Percentiles rank a stretch among this genome's conserved stretches.
Conservation (phyloP, 1,140 invertebrate species). For the Drosophila triauraria region DNA sequence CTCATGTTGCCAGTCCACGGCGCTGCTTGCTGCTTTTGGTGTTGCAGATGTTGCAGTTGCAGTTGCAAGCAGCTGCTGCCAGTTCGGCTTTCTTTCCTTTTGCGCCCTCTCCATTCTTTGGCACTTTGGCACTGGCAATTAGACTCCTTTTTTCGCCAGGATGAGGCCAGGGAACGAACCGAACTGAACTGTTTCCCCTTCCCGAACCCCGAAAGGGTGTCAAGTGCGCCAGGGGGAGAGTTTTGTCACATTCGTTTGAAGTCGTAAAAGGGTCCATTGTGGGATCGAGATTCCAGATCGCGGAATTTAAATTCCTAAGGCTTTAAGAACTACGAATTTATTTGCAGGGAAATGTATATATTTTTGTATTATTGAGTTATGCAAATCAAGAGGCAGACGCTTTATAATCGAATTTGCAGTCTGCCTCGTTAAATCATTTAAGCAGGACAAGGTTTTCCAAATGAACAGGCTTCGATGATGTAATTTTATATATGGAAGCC, state of each 20-base stretch:
- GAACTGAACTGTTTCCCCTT: conserved; percentile 5
- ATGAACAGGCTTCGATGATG: conserved; percentile 16
- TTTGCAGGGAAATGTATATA: background rate
- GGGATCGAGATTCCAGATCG: conserved; percentile 1
- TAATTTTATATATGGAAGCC: conserved; percentile 11
- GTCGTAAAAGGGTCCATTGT: background rate
- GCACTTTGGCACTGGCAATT: conserved; percentile 79
- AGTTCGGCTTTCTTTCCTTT: conserved; percentile 25
- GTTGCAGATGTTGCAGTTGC: conserved; percentile 37
- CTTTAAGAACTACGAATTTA: background rate
- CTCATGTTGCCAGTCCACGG: conserved; percentile 69
- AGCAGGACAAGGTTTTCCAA: background rate
- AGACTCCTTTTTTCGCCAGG: conserved; percentile 60
- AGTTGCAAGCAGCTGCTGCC: conserved; percentile 49
- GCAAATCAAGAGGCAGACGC: background rate
- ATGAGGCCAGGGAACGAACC: background rate
- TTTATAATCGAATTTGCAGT: conserved; percentile 3
- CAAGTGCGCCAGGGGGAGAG: conserved; percentile 16
- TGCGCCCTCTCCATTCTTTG: conserved; percentile 42
- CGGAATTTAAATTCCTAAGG: background rate
- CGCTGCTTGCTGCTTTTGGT: conserved; percentile 16
- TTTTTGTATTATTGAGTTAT: background rate
- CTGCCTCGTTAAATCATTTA: conserved; percentile 3
- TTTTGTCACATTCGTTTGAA: conserved; percentile 32
- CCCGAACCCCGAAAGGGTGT: conserved; percentile 19